Conservation (phyloP, 2,113 vertebrate genomes). For the Naja naja region DNA sequence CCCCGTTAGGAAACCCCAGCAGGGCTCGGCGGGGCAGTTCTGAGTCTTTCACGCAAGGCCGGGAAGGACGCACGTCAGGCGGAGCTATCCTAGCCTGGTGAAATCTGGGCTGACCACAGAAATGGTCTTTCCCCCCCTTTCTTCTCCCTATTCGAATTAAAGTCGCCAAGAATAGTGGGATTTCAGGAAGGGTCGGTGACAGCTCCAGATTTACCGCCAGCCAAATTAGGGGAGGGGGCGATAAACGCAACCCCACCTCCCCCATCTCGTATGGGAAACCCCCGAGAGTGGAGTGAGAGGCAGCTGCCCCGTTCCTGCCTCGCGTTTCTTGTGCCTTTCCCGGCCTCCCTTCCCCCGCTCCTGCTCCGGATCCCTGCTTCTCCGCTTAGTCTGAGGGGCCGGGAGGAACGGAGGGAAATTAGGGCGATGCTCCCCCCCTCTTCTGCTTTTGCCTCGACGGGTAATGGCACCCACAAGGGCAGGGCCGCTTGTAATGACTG, state of each 20-base stretch:
- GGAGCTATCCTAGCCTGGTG: too few species aligned
- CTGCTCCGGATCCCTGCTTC: constrained; percentile 49
- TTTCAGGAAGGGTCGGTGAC: background rate
- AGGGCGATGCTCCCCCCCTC: constrained; percentile 38
- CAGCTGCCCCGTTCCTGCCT: background rate
- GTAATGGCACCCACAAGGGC: constrained; percentile 84
- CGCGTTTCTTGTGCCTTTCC: background rate
- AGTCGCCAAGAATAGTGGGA: background rate
- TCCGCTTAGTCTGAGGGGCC: constrained; percentile 47
- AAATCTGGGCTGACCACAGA: background rate
- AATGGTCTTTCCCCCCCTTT: background rate
- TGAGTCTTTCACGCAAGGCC: background rate
- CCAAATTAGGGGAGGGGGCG: background rate
- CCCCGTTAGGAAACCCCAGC: background rate
- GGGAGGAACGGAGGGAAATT: constrained; percentile 61
- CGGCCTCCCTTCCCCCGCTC: constrained; percentile 7
- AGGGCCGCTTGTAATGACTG: constrained; percentile 90
- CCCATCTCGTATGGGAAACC: background rate
- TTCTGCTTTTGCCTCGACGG: constrained; percentile 54
- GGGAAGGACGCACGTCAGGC: background rate
- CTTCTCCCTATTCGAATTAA: background rate
- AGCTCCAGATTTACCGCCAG: background rate
- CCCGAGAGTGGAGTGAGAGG: background rate
- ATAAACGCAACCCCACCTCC: background rate
- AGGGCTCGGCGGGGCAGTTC: too few species aligned